These are phyloP conservation scores for Choristoneura fumiferana DNA, from an alignment of 1,140 invertebrate species.

Conservation along the genomic window DNA sequence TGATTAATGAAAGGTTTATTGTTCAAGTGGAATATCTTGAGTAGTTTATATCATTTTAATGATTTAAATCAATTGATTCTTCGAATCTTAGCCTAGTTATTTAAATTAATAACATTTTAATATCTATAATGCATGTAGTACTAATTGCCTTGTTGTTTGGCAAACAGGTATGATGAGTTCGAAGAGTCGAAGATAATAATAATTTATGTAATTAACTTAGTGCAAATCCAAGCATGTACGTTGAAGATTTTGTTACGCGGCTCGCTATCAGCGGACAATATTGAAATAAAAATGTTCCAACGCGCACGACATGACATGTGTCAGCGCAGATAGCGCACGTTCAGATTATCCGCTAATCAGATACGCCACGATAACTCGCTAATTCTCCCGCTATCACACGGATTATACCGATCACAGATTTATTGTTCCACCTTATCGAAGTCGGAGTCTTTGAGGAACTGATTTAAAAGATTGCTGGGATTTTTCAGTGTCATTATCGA, in stretches of 20 bases:
- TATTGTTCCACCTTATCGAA: slow-evolving; percentile 49
- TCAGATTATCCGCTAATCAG: slow-evolving; percentile 39
- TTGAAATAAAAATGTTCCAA: too few relatives aligned
- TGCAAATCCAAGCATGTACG: too few relatives aligned
- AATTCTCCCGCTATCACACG: slow-evolving; percentile 36
- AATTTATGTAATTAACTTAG: too few relatives aligned
- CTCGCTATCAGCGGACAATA: too few relatives aligned
- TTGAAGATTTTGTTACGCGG: too few relatives aligned
- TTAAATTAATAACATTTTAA: slow-evolving; percentile 16
- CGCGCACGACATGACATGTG: slow-evolving; percentile 3
- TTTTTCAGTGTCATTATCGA: slow-evolving; percentile 7
- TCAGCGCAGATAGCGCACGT: slow-evolving; percentile 36
- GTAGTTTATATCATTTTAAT: slow-evolving; percentile 44
- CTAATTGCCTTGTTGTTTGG: too few relatives aligned
- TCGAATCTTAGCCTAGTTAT: slow-evolving; percentile 8
- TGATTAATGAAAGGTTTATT: slow-evolving; percentile 53
- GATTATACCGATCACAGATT: slow-evolving; percentile 65
- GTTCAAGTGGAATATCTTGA: slow-evolving; percentile 57
- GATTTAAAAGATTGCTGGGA: background rate
- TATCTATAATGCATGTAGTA: background rate
- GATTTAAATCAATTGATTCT: background rate
- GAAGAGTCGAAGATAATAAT: too few relatives aligned
- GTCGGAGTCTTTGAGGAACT: slow-evolving; percentile 36
- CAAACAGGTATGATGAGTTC: too few relatives aligned
- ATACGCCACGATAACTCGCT: slow-evolving; percentile 41